A percentile compares a stretch with the other conserved stretches of the same genome.
Conservation (phyloP, 1,140 invertebrate genomes). For the Magallana gigas region DNA sequence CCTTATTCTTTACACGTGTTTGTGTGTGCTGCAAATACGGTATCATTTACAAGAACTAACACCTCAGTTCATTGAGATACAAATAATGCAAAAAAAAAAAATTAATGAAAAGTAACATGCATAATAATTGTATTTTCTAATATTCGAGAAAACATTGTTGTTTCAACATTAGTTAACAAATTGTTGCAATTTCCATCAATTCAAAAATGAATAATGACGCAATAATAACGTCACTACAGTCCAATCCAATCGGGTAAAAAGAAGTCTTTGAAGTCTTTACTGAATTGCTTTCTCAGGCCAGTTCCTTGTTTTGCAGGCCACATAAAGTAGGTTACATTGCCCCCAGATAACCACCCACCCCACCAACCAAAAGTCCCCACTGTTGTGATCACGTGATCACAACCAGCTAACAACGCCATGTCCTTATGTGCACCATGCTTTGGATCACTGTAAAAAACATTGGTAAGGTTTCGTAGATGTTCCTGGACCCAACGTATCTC, state of each 20-base stretch:
- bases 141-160: no score
- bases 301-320: slow-evolving; percentile 48
- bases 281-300: not conserved
- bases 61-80: no score
- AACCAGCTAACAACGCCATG: slow-evolving; percentile 59
- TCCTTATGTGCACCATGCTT: slow-evolving; percentile 61
- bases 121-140: no score
- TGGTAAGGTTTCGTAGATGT: slow-evolving; percentile 27
- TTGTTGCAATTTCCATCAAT: no score
- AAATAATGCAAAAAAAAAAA: no score
- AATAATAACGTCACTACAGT: not conserved
- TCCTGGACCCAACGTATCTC: slow-evolving; percentile 54
- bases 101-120: no score
- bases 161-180: no score
- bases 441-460: slow-evolving; percentile 13
- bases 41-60: no score
- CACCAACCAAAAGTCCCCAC: slow-evolving; percentile 69
- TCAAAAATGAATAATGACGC: no score
- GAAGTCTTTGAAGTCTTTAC: not conserved
- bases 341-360: slow-evolving; percentile 63
- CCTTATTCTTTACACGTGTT: no score
- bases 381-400: slow-evolving; percentile 65
- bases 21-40: no score
- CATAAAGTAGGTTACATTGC: slow-evolving; percentile 61
- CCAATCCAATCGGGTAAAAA: not conserved